A percentile compares a stretch with the other conserved stretches of the same genome.
These are phyloP conservation scores for Trematocara zebra DNA, from an alignment of 2,113 vertebrate genomes.

Conservation along the genomic window DNA sequence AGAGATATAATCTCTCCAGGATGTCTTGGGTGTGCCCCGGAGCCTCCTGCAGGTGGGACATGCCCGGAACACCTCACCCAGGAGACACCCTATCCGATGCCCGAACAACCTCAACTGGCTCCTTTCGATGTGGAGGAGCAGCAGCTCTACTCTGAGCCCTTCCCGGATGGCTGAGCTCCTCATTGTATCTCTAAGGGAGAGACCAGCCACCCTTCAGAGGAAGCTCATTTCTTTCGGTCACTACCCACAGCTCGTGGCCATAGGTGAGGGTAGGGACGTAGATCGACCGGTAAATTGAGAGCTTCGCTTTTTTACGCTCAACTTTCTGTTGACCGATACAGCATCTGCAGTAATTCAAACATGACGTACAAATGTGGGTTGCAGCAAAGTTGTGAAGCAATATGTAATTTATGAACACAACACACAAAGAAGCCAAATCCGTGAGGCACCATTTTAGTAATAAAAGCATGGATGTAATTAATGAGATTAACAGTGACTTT, in stretches of 20 bases:
- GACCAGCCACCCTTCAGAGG: background rate
- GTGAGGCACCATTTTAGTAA: background rate
- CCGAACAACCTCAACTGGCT: background rate
- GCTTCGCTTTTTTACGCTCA: background rate
- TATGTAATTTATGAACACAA: background rate
- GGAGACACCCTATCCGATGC: background rate
- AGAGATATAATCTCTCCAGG: background rate
- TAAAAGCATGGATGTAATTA: background rate
- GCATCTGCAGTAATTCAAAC: rapidly evolving
- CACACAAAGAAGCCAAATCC: rapidly evolving
- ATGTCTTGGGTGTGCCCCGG: background rate
- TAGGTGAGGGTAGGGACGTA: background rate
- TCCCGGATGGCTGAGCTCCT: background rate
- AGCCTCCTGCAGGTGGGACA: background rate
- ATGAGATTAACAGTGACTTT: background rate
- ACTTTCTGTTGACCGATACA: background rate
- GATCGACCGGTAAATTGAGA: background rate
- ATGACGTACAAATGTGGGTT: background rate
- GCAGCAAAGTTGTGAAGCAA: background rate
- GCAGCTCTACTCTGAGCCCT: background rate
- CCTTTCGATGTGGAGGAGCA: background rate
- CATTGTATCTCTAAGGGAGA: background rate
- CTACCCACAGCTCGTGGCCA: background rate
- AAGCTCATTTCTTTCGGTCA: background rate
- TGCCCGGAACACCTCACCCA: background rate